phyloP scores from a whole-genome alignment of 2,888 invertebrate species.

The Bugula neritina region DNA sequence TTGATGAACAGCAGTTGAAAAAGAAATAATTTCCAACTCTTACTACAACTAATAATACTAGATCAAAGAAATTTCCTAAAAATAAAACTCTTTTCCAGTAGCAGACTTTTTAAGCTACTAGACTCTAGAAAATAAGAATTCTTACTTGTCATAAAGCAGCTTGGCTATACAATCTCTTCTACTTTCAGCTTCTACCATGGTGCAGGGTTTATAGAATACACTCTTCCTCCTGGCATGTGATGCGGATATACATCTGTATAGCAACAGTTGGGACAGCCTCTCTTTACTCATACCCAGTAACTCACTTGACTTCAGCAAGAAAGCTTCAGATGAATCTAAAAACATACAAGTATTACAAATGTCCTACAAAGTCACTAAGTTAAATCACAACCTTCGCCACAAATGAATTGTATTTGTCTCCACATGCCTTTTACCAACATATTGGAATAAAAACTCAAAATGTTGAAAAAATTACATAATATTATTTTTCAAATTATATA shows the following conservation, averaged over 20 bases:
- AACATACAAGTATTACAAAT: background rate
- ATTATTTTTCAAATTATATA: too few species aligned
- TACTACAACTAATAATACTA: too few species aligned
- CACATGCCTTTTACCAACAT: too few species aligned
- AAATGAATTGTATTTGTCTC: too few species aligned
- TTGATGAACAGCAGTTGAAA: too few species aligned
- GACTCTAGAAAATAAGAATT: too few species aligned
- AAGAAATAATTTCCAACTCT: too few species aligned
- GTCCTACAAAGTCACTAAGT: background rate
- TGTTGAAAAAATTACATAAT: too few species aligned
- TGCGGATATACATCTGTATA: slow-evolving; percentile 39
- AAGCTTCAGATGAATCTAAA: slow-evolving; percentile 28
- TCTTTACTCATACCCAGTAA: slow-evolving; percentile 36
- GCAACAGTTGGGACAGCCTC: slow-evolving; percentile 36
- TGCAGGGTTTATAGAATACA: slow-evolving; percentile 44
- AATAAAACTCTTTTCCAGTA: too few species aligned
- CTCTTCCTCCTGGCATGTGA: slow-evolving; percentile 36
- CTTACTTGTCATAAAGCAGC: slow-evolving; percentile 42
- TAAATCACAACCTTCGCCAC: background rate
- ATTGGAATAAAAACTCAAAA: too few species aligned
- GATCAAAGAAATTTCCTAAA: too few species aligned
- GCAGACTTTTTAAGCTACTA: too few species aligned
- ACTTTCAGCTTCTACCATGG: slow-evolving; percentile 35
- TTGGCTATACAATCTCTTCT: slow-evolving; percentile 43
- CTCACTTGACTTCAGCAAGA: slow-evolving; percentile 31